Percentiles rank a stretch among this genome's conserved stretches.
phyloP scores from a whole-genome alignment of 2,113 vertebrate genomes.

The Artemisiospiza belli region DNA sequence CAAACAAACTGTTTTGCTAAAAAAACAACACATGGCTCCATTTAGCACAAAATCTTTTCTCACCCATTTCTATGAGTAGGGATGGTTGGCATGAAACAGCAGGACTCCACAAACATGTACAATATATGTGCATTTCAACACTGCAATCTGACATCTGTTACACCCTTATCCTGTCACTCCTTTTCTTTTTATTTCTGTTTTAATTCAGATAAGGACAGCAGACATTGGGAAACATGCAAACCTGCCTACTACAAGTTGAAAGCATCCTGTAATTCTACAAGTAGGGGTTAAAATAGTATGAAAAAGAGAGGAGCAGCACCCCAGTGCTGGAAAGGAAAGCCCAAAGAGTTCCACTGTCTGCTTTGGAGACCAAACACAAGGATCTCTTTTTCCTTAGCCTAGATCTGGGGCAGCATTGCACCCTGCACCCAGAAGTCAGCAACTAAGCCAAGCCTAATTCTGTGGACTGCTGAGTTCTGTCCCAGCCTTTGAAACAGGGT shows the following conservation, averaged over 20 bases:
- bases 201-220: rapidly evolving
- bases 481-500: neutral
- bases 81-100: neutral
- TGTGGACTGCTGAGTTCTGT: neutral
- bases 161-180: neutral
- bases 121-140: neutral
- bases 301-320: neutral
- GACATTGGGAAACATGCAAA: neutral
- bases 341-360: neutral
- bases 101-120: neutral
- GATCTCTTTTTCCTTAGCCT: neutral
- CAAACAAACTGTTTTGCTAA: neutral
- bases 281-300: neutral
- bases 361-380: neutral
- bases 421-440: neutral
- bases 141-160: neutral
- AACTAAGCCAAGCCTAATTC: neutral
- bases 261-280: neutral
- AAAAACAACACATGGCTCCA: neutral
- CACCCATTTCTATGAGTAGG: neutral
- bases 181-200: neutral
- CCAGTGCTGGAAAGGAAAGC: neutral
- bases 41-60: neutral
- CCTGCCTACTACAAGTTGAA: neutral
- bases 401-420: neutral